phyloP scores from a whole-genome alignment of 2,888 invertebrate genomes.

The Mythimna ferrago region DNA sequence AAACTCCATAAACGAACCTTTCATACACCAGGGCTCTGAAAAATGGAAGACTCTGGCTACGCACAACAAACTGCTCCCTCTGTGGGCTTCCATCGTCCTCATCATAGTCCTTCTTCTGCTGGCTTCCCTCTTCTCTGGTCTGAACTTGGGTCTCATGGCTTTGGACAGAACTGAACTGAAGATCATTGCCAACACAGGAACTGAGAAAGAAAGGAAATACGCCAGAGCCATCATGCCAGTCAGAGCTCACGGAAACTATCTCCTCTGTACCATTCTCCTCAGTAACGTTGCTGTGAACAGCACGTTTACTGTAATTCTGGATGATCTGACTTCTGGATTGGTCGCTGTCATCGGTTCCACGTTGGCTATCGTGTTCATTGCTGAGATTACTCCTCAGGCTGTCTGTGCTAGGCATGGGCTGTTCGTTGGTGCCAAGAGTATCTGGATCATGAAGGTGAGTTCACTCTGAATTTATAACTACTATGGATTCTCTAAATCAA shows the following conservation, averaged over 20 bases:
- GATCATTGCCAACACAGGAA: constrained; percentile 98
- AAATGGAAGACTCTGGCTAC: constrained; percentile 92
- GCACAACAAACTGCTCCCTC: constrained; percentile 93
- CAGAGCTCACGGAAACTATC: constrained; percentile 97
- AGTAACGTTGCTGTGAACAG: constrained; percentile 99
- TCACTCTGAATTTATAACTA: not conserved
- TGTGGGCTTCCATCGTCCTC: constrained; percentile 94
- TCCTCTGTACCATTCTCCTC: constrained; percentile 95
- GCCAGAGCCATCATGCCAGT: constrained; percentile 98
- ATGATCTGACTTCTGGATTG: constrained; percentile 97
- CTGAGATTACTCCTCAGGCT: constrained; percentile 99
- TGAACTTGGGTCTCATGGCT: constrained; percentile 99
- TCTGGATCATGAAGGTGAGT: constrained; percentile 95
- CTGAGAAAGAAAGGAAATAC: constrained; percentile 95
- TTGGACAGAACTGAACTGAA: constrained; percentile 98
- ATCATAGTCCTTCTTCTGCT: constrained; percentile 94
- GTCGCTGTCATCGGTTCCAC: constrained; percentile 98
- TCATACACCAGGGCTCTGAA: constrained; percentile 92
- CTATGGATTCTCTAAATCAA: no score
- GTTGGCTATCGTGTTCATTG: constrained; percentile 98
- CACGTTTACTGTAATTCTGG: constrained; percentile 98
- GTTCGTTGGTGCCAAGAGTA: constrained; percentile 98
- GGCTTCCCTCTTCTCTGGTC: constrained; percentile 98
- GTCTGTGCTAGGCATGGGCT: constrained; percentile 98
- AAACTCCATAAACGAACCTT: constrained; percentile 75